phyloP scores from a whole-genome alignment of 2,797 vertebrate species.

The Tauraco hartlaubi region DNA sequence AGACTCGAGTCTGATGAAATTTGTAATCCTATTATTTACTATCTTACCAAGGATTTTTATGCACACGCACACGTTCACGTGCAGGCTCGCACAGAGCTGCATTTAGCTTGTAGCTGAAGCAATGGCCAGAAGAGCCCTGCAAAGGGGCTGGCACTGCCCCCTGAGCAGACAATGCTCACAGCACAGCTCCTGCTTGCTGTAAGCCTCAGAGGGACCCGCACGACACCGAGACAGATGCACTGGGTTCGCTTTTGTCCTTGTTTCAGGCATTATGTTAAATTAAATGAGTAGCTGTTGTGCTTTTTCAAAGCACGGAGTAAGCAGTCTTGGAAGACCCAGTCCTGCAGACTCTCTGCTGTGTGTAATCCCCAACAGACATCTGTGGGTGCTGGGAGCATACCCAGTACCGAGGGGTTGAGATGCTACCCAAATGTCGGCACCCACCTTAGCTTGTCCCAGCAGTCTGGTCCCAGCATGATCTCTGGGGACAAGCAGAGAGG shows the following conservation, averaged over 20 bases:
- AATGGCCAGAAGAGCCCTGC: neutral
- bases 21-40: neutral
- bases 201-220: neutral
- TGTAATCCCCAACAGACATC: neutral
- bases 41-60: neutral
- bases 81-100: neutral
- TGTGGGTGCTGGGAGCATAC: neutral
- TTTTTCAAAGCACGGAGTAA: neutral
- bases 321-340: neutral
- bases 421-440: neutral
- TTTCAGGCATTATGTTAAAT: neutral
- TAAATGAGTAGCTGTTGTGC: neutral
- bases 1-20: neutral
- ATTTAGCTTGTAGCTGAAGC: neutral
- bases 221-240: accelerated
- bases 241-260: neutral
- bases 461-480: neutral
- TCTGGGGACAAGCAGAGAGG: neutral
- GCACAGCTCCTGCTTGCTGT: neutral
- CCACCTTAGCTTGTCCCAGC: neutral
- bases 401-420: accelerated
- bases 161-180: accelerated
- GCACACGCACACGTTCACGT: accelerated
- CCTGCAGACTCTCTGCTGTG: neutral
- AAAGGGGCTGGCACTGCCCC: neutral